Base-by-base conservation (phyloP, 2,113 vertebrate species). In the Myrmophylax atrothorax region DNA sequence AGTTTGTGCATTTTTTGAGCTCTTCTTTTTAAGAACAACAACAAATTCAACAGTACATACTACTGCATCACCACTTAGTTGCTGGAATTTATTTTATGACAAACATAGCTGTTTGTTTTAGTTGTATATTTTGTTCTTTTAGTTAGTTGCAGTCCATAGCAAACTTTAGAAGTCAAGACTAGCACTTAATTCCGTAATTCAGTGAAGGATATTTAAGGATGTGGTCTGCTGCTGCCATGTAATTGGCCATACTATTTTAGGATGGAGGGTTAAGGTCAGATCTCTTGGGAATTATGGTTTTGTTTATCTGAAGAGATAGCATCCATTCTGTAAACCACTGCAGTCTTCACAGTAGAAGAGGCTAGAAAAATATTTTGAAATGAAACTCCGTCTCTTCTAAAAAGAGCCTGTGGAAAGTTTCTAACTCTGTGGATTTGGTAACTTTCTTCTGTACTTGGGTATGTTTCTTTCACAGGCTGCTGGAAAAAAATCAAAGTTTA, bases 341-440 rank as follows among this genome's bases (percentile, higher is more conserved):
- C 59, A 80, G 55, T 87, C 89, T 87, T 95, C n/a, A 53, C 72
- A 88, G 95, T 55, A 89, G 78, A 93, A 95, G 75, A 94, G 67
- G 29, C 84, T 89, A 89, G 75, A 95, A 96, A 93, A 91, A 83
- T 86, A 85, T 94, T 96, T 96, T 91, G 60, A 95, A 91, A 87
- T 28, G 3, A 85, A 96, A 85, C 52, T 47, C 50, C 0, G 1
- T 56, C 46, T 83, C 46, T 80, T 67, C 7, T 29, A 16, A 22
- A 72, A 70, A 80, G 83, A 11, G 14, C n/a, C 14, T 26, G 69
- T 85, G 87, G 90, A 93, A 96, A 91, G 46, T 93, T 96, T 93
- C 67, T 66, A 37, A 69, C 67, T 46, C 72, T 75, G 58, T 82
- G 74, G 50, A 55, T 95, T 96, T 96, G 90, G 90, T 87, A 95